Base-by-base conservation (phyloP, 1,140 invertebrate species). In the Drosophila carrolli region DNA sequence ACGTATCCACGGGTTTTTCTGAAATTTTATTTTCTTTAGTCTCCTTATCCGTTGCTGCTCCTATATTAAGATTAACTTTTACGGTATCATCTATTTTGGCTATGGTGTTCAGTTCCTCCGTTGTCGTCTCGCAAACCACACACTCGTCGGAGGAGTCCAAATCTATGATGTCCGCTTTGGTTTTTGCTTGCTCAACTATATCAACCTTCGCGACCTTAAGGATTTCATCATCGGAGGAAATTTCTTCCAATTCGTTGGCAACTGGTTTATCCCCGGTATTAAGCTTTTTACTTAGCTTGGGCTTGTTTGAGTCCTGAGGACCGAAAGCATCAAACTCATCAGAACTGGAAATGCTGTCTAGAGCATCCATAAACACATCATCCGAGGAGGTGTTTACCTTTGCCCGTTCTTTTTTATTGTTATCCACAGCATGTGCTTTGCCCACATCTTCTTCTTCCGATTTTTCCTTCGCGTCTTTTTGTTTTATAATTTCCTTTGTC, bases 301-400 rank as follows among this genome's bases (percentile, higher is more conserved):
- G 5, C 13, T 51, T 38, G 14, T 44, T 47, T 1, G n/a, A 43
- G 14, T 77, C 44, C 9, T 63, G 41, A n/a, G n/a, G 23, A 3
- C 11, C 35, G 19, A 29, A 50, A 3, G 27, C 19, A 19, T 70
- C 75, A 13, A 86, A 78, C 13, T 85, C 78, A 57, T 85, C 81
- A 0, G 68, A 46, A 19, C 82, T 86, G 5, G 82, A 78, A 40
- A 85, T 86, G 43, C 2, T 75, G 10, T 85, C 81, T 48, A 85
- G 37, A 6, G 82, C 81, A 71, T 85, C 78, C 68, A 78, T 14
- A 53, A 85, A 81, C 5, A 66, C 46, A 29, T 84, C 81, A 41
- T 86, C 78, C 23, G 48, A 43, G 0, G 63, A 60, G 7, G 14
- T 38, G n/a, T 48, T 60, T 10, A 43, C 5, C 13, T 54, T 62